phyloP scores from a whole-genome alignment of 2,797 vertebrate genomes.

The Sternotherus odoratus region DNA sequence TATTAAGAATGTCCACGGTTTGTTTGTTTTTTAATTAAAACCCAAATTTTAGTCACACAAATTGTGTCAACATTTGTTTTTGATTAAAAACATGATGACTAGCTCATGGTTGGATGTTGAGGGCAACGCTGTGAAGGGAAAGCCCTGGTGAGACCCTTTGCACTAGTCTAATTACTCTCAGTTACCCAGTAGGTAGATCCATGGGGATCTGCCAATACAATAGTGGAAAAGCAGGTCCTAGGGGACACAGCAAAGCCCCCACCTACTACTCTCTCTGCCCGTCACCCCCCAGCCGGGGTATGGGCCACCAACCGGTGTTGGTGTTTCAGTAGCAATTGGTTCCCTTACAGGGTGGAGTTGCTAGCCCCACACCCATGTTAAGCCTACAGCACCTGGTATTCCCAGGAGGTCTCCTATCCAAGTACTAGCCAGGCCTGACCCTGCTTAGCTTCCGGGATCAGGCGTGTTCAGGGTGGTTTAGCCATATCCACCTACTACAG shows the following conservation, averaged over 20 bases:
- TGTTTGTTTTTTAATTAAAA: neutral
- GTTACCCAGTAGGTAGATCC: neutral
- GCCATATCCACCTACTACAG: neutral
- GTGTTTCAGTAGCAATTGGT: too few species aligned
- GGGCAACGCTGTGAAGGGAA: neutral
- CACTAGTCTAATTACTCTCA: neutral
- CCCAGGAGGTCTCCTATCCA: too few species aligned
- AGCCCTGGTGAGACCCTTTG: neutral
- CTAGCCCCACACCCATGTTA: too few species aligned
- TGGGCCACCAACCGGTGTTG: too few species aligned
- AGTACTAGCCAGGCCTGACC: too few species aligned
- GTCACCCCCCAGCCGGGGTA: too few species aligned
- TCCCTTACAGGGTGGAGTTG: too few species aligned
- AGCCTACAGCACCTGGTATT: too few species aligned
- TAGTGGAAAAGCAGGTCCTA: neutral
- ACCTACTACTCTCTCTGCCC: too few species aligned
- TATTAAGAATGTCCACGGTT: neutral
- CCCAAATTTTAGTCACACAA: neutral
- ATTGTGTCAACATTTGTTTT: neutral
- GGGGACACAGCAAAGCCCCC: neutral
- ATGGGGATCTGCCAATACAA: neutral
- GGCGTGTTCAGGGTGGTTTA: too few species aligned
- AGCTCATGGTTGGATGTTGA: neutral
- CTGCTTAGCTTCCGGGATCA: too few species aligned
- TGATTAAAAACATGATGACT: neutral